phyloP scores from a whole-genome alignment of 2,797 vertebrate genomes.

The Rousettus madagascariensis region DNA sequence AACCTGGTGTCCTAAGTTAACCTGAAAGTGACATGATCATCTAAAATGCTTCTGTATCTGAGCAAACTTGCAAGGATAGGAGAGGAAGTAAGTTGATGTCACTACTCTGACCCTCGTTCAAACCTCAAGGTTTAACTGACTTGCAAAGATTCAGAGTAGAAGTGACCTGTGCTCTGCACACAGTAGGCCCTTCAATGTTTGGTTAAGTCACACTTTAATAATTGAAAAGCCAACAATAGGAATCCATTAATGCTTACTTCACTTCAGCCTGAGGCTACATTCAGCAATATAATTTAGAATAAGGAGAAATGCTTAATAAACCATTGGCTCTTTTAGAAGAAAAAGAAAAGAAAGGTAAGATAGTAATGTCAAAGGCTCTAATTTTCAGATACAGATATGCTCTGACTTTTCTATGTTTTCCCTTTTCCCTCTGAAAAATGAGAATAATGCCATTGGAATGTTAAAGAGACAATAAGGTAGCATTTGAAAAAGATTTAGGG shows the following conservation, averaged over 20 bases:
- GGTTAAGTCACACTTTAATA: background rate
- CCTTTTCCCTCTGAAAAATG: conserved; percentile 13
- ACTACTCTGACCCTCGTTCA: background rate
- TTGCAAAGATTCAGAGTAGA: background rate
- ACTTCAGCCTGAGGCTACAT: background rate
- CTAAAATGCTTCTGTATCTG: background rate
- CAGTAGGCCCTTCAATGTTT: background rate
- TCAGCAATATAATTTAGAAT: background rate
- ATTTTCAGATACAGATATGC: background rate
- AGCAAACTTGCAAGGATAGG: background rate
- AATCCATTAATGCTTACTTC: background rate
- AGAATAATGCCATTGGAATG: background rate
- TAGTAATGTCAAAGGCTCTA: background rate
- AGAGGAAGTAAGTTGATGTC: background rate
- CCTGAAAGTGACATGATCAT: background rate
- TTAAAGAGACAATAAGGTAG: background rate
- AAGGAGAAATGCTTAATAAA: background rate
- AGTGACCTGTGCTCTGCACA: background rate
- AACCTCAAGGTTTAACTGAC: background rate
- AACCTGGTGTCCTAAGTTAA: background rate
- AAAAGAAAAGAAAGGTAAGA: background rate
- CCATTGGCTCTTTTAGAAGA: background rate
- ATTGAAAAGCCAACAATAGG: background rate
- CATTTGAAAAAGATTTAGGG: conserved; percentile 2
- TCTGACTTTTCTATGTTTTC: background rate